Evolutionary conservation across 2,797 vertebrate species (phyloP), one percentile per base, ranked within the genome.

Genomic region (Florisuga fusca): DNA sequence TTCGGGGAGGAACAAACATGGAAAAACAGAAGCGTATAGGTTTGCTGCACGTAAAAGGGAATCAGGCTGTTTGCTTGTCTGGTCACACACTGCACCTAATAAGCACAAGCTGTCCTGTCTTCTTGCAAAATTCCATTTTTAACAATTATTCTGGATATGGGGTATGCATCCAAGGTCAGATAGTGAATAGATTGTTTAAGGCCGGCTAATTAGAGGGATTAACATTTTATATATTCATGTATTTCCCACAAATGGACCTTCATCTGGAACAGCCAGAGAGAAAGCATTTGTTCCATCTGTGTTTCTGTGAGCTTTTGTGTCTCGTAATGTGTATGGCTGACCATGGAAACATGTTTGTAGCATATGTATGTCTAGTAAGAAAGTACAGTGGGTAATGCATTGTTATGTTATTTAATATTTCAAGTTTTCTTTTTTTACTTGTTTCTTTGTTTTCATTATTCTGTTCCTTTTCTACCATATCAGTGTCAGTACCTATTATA

Each of bases 41-140:
- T 50, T 13, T 11, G 7, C 23, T 50, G 22, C 22, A 25, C 13
- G 48, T 50, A 50, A 25, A 51, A 72, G 66, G 25, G 23, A 10
- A 4, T 29, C n/a, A 38, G 14, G 2, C 25, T 29, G 36, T 38
- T 36, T 0, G 0, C 18, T 31, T 31, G 17, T 72, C 38, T 59
- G 45, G 13, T n/a, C 16, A 38, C 1, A 0, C 6, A 9, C 29
- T 31, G 29, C 16, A 63, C 6, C 10, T 73, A 53, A 31, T 54
- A 38, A 67, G 4, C 29, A 57, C 6, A 41, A 9, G 25, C 17
- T 53, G 29, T n/a, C 33, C 15, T 36, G 54, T n/a, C 38, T 46
- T 64, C n/a, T 27, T 54, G 23, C 11, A 34, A 78, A 78, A 78
- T 46, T 34, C 21, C 3, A 20, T 84, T 66, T 78, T n/a, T 33